phyloP scores from a whole-genome alignment of 2,888 invertebrate species.

The Deroplatys truncata region DNA sequence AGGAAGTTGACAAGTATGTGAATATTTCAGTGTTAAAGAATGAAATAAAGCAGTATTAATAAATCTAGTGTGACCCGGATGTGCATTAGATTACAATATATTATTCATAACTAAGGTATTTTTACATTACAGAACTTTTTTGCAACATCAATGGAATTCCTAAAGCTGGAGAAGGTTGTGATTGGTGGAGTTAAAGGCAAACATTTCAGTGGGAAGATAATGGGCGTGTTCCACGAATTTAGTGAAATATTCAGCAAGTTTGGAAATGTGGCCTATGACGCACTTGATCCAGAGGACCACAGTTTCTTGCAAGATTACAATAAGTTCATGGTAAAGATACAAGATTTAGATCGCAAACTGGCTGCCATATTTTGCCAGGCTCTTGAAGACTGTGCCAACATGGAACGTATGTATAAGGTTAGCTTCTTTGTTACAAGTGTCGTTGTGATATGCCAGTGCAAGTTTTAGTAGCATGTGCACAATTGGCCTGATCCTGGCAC shows the following conservation, averaged over 20 bases:
- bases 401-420: slow-evolving; percentile 60
- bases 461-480: no score
- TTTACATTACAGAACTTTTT: slow-evolving; percentile 57
- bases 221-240: slow-evolving; percentile 43
- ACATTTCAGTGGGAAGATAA: slow-evolving; percentile 52
- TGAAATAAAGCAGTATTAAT: no score
- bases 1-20: no score
- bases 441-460: no score
- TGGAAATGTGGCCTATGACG: slow-evolving; percentile 62
- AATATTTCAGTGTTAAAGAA: no score
- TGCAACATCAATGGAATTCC: slow-evolving; percentile 72
- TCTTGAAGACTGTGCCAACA: slow-evolving; percentile 71
- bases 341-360: slow-evolving; percentile 71
- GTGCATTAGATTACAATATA: no score
- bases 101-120: not conserved
- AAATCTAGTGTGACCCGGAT: no score
- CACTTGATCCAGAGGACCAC: slow-evolving; percentile 65
- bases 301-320: slow-evolving; percentile 63
- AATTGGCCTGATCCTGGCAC: no score
- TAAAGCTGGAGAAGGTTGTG: slow-evolving; percentile 82
- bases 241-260: slow-evolving; percentile 44
- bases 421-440: slow-evolving; percentile 31
- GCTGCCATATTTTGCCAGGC: slow-evolving; percentile 77
- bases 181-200: slow-evolving; percentile 67
- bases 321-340: slow-evolving; percentile 56